phyloP scores from a whole-genome alignment of 2,113 vertebrate genomes.

The Colinus virginianus region DNA sequence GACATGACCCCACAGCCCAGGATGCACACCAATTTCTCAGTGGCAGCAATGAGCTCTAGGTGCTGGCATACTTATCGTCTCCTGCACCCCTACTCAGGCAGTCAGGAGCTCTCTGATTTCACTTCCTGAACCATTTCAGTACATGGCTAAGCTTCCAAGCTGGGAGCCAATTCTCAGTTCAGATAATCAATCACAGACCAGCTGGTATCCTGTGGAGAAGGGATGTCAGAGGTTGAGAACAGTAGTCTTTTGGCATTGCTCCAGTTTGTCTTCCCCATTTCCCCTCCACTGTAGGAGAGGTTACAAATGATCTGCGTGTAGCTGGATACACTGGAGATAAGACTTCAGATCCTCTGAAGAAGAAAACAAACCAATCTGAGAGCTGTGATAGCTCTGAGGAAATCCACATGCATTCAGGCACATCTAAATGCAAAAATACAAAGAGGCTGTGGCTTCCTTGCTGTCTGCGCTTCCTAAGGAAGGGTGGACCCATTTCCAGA shows the following conservation, averaged over 20 bases:
- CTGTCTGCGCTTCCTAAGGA: slow-evolving; percentile 42
- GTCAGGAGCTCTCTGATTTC: neutral
- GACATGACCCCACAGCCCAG: neutral
- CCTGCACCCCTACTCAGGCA: neutral
- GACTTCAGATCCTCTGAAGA: neutral
- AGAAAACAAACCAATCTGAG: neutral
- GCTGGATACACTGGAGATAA: neutral
- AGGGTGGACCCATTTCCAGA: slow-evolving; percentile 30
- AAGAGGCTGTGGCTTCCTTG: neutral
- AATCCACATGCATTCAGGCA: neutral
- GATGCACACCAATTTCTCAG: neutral
- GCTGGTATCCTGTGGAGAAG: neutral
- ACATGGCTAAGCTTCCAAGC: neutral
- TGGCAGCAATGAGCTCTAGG: neutral
- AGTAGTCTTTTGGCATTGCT: neutral
- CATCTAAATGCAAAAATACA: neutral
- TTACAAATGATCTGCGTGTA: neutral
- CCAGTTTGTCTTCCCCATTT: neutral
- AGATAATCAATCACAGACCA: neutral
- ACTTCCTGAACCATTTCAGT: neutral
- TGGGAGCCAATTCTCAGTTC: neutral
- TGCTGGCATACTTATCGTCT: neutral
- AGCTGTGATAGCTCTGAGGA: neutral
- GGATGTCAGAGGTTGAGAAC: neutral
- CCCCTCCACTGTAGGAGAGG: neutral